phyloP scores from a whole-genome alignment of 2,113 vertebrate genomes.

The Sander vitreus region DNA sequence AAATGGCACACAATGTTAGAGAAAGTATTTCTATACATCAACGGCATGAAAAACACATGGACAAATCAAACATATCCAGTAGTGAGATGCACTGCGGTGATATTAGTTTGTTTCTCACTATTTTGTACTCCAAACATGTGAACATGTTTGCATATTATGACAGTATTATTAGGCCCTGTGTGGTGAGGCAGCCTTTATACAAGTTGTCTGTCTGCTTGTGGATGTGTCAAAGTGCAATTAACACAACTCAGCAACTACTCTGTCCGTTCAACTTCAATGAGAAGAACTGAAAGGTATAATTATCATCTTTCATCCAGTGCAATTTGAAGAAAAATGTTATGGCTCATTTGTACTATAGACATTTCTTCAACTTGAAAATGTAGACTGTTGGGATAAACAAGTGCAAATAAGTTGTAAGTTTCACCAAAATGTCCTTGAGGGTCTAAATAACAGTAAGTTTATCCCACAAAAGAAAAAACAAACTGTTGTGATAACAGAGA shows the following conservation, averaged over 20 bases:
- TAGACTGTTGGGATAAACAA: background rate
- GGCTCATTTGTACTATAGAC: conserved; percentile 11
- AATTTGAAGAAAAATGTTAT: conserved; percentile 28
- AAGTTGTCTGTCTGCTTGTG: conserved; percentile 66
- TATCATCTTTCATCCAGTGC: conserved; percentile 25
- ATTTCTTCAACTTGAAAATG: conserved; percentile 18
- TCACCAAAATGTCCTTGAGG: conserved; percentile 2
- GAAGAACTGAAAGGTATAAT: conserved; percentile 15
- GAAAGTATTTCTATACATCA: conserved; percentile 9
- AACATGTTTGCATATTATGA: conserved; percentile 59
- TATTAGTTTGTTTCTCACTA: conserved; percentile 30
- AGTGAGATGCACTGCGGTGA: conserved; percentile 15
- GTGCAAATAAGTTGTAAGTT: background rate
- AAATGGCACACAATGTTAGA: conserved; percentile 81
- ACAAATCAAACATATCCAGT: conserved; percentile 46
- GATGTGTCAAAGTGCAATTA: conserved; percentile 83
- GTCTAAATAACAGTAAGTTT: background rate
- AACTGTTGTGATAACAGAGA: background rate
- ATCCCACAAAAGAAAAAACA: conserved; percentile 12
- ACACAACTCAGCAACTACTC: conserved; percentile 60
- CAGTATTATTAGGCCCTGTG: conserved; percentile 68
- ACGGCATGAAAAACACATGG: conserved; percentile 48
- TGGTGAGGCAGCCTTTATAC: conserved; percentile 48
- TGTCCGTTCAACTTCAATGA: conserved; percentile 24
- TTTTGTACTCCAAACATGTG: conserved; percentile 67